Evolutionary conservation across 2,888 invertebrate species (phyloP).

Genomic region (Caenorhabditis zanzibari): DNA sequence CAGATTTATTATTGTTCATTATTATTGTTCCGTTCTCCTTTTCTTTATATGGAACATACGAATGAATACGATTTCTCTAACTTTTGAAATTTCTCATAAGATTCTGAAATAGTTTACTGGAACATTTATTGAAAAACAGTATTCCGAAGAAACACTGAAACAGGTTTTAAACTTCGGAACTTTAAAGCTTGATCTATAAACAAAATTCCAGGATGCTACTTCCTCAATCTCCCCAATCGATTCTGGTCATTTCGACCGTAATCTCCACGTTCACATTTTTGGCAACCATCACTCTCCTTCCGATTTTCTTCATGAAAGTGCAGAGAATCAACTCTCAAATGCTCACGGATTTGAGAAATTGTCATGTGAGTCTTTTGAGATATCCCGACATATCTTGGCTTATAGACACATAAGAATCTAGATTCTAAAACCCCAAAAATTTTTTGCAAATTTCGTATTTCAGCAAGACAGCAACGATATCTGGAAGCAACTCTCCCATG

Average conservation of each 20-base stretch:
- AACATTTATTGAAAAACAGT: no score
- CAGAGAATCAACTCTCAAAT: conserved; percentile 72
- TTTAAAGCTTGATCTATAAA: no score
- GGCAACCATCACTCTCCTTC: conserved; percentile 66
- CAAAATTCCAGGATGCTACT: conserved; percentile 35
- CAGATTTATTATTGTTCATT: conserved; percentile 22
- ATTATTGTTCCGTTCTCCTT: background rate
- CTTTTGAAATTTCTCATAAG: background rate
- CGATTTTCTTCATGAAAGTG: conserved; percentile 72
- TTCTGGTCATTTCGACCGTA: conserved; percentile 69
- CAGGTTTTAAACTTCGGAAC: no score
- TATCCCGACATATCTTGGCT: no score
- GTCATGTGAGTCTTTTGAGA: conserved; percentile 64
- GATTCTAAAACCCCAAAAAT: no score
- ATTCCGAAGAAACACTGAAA: no score
- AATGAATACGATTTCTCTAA: background rate
- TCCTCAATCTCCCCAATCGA: conserved; percentile 40
- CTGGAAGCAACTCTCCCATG: conserved; percentile 71
- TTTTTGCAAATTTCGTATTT: conserved; percentile 49
- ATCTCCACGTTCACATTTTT: conserved; percentile 69
- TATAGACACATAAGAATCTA: no score
- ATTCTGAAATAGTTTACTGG: no score
- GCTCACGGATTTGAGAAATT: conserved; percentile 70
- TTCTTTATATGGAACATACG: background rate
- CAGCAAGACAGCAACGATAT: conserved; percentile 68